These are phyloP conservation scores for Corythornis madagascariensis DNA, from an alignment of 2,113 vertebrate species.

Conservation along the genomic window DNA sequence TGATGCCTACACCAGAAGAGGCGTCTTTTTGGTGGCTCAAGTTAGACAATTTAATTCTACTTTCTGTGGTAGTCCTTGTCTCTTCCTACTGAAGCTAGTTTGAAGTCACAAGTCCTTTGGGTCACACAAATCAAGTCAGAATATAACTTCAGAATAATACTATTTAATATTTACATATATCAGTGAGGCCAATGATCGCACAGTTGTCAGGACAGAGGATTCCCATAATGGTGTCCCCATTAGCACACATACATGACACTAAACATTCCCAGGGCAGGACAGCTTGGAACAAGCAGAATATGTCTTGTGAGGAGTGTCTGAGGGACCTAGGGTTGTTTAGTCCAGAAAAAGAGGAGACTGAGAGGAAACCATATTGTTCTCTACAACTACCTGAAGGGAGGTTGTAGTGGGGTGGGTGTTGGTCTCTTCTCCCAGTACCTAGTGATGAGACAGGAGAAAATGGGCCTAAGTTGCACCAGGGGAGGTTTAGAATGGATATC, in stretches of 20 bases:
- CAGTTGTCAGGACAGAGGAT: neutral
- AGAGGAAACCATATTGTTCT: too few relatives aligned
- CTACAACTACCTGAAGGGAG: too few relatives aligned
- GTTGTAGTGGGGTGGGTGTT: too few relatives aligned
- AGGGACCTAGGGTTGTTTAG: too few relatives aligned
- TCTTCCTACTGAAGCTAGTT: neutral
- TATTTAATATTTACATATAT: conserved; percentile 41
- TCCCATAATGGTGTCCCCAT: neutral
- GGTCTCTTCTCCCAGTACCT: too few relatives aligned
- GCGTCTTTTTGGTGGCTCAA: neutral
- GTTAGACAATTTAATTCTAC: neutral
- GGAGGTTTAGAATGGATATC: too few relatives aligned
- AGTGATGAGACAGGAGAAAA: too few relatives aligned
- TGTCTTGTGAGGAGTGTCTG: too few relatives aligned
- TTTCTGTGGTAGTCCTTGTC: neutral
- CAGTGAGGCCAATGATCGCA: neutral
- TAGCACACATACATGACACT: neutral
- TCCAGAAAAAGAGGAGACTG: too few relatives aligned
- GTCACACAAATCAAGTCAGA: neutral
- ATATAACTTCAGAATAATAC: conserved; percentile 6
- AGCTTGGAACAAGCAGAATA: neutral
- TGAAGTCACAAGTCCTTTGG: neutral
- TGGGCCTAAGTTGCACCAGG: too few relatives aligned
- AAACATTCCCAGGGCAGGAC: neutral
- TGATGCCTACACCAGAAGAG: neutral